Conservation (phyloP, 92 coral and sea anemone species). For the Phenganax subtilis region DNA sequence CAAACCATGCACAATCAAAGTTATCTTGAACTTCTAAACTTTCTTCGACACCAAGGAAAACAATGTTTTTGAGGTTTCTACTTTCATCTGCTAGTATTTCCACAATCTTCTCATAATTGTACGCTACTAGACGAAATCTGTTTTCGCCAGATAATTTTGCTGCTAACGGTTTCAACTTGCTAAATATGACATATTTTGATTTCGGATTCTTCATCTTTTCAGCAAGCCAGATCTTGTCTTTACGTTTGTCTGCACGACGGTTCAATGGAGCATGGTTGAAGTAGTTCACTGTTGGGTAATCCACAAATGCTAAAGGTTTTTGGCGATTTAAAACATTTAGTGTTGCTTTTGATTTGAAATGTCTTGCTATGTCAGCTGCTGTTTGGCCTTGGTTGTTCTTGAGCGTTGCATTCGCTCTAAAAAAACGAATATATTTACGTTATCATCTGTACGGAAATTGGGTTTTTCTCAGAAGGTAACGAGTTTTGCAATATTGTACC, state of each 20-base stretch:
- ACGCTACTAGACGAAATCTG: conserved; percentile 21
- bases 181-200: conserved; percentile 31
- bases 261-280: conserved; percentile 38
- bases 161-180: conserved; percentile 37
- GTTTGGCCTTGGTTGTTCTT: conserved; percentile 25
- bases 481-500: not conserved
- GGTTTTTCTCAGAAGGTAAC: not conserved
- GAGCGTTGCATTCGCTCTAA: conserved; percentile 26
- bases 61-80: conserved; percentile 6
- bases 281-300: conserved; percentile 25
- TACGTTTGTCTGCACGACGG: conserved; percentile 30
- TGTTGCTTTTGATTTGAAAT: conserved; percentile 35
- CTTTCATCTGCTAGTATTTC: conserved; percentile 17
- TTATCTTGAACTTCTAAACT: not conserved
- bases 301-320: conserved; percentile 34
- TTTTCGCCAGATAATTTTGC: conserved; percentile 28
- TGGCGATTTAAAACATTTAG: conserved; percentile 29
- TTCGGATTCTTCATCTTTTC: conserved; percentile 25
- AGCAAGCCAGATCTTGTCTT: conserved; percentile 21
- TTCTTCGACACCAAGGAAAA: conserved; percentile 32
- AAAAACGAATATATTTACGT: not conserved
- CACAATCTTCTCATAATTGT: conserved; percentile 15
- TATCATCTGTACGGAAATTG: not conserved
- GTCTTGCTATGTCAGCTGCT: conserved; percentile 30
- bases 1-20: conserved; percentile 30